phyloP scores from a whole-genome alignment of 2,113 vertebrate genomes.

The Aythya baeri region DNA sequence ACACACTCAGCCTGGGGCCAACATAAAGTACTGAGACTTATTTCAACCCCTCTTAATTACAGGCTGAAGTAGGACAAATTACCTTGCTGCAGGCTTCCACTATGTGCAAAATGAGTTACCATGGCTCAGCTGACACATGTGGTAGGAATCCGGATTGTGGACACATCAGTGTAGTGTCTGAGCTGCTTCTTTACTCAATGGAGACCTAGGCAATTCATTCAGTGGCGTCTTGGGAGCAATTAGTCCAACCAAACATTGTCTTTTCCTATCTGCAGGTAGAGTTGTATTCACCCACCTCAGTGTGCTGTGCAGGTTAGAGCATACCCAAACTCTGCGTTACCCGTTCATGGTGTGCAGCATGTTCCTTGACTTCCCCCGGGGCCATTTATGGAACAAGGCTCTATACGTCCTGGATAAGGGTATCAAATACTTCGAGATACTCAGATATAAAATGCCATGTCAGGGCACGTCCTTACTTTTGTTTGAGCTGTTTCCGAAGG shows the following conservation, averaged over 20 bases:
- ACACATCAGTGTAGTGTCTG: neutral
- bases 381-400: neutral
- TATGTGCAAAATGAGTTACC: neutral
- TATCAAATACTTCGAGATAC: neutral
- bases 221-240: neutral
- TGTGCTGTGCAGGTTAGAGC: neutral
- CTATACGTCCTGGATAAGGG: neutral
- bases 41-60: neutral
- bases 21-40: neutral
- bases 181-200: neutral
- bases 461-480: neutral
- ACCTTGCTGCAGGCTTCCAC: neutral
- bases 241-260: neutral
- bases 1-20: neutral
- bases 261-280: neutral
- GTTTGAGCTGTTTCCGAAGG: neutral
- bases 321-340: neutral
- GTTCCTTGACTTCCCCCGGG: neutral
- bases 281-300: neutral
- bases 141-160: neutral
- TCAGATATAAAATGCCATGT: neutral
- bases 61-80: constrained; percentile 7
- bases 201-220: neutral
- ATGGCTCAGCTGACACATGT: neutral
- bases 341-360: neutral